phyloP scores from a whole-genome alignment of 1,140 invertebrate genomes.

The Drosophila arizonae region DNA sequence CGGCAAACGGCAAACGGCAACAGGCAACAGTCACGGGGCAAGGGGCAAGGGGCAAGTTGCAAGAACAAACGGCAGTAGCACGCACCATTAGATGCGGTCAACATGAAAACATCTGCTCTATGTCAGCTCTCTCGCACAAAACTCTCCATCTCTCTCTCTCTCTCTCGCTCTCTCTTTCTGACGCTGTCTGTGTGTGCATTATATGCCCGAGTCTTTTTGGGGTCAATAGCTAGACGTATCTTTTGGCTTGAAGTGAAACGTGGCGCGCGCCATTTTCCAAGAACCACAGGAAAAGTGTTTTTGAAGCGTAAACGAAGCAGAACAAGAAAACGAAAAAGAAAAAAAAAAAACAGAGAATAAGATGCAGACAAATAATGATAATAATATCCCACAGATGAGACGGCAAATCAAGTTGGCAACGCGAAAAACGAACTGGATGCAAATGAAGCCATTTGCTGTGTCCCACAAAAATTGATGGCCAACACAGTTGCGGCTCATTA shows the following conservation, averaged over 20 bases:
- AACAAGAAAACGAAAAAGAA: background rate
- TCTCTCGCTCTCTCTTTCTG: slow-evolving; percentile 31
- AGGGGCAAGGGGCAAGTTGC: slow-evolving; percentile 28
- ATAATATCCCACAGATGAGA: background rate
- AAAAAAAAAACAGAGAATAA: too few relatives aligned
- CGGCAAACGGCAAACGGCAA: slow-evolving; percentile 8
- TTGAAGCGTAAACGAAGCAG: slow-evolving; percentile 36
- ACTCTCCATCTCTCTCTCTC: background rate
- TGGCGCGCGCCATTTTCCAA: slow-evolving; percentile 45
- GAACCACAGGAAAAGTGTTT: slow-evolving; percentile 59
- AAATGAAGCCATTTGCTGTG: slow-evolving; percentile 72
- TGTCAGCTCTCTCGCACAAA: background rate
- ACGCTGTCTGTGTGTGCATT: background rate
- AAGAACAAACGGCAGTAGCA: slow-evolving; percentile 72
- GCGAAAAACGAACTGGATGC: slow-evolving; percentile 40
- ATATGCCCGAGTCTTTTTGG: slow-evolving; percentile 33
- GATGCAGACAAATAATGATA: too few relatives aligned
- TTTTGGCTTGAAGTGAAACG: slow-evolving; percentile 8
- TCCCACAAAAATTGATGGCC: slow-evolving; percentile 65
- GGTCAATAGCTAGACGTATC: slow-evolving; percentile 49
- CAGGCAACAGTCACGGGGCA: slow-evolving; percentile 6
- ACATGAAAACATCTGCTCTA: slow-evolving; percentile 78
- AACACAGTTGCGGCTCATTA: slow-evolving; percentile 72
- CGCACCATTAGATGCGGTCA: slow-evolving; percentile 82
- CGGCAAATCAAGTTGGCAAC: background rate